Percentiles rank a stretch among this genome's conserved stretches.
These are phyloP conservation scores for Hemicentrotus pulcherrimus DNA, from an alignment of 35 echinoderm and acorn worm genomes.

Conservation along the genomic window DNA sequence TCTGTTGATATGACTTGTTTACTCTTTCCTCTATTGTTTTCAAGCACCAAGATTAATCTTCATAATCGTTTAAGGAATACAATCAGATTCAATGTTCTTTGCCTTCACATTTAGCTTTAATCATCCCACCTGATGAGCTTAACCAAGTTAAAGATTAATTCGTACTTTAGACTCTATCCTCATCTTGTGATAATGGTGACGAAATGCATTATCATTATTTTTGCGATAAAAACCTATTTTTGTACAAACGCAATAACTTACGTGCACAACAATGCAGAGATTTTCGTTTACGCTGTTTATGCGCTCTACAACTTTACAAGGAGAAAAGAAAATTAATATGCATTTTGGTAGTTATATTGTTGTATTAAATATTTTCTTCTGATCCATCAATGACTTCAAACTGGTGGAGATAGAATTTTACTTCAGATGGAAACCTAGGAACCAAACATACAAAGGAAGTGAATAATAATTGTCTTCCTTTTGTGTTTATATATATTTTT, in stretches of 20 bases:
- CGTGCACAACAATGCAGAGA: background rate
- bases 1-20: background rate
- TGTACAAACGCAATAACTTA: background rate
- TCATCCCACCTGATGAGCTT: background rate
- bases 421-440: background rate
- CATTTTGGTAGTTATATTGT: background rate
- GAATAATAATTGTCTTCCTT: background rate
- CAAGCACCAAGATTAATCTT: background rate
- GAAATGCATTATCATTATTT: background rate
- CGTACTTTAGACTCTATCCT: background rate
- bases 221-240: background rate
- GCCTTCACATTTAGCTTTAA: background rate
- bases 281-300: background rate
- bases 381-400: background rate
- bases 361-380: background rate
- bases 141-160: background rate
- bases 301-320: background rate
- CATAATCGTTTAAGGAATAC: background rate
- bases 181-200: background rate
- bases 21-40: background rate
- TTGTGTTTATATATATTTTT: too few species aligned
- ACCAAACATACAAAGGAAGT: background rate
- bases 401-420: background rate
- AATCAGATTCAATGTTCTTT: background rate
- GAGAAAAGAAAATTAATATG: background rate